Base-by-base conservation (phyloP, 2,888 invertebrate genomes). In the Tetropium fuscum region DNA sequence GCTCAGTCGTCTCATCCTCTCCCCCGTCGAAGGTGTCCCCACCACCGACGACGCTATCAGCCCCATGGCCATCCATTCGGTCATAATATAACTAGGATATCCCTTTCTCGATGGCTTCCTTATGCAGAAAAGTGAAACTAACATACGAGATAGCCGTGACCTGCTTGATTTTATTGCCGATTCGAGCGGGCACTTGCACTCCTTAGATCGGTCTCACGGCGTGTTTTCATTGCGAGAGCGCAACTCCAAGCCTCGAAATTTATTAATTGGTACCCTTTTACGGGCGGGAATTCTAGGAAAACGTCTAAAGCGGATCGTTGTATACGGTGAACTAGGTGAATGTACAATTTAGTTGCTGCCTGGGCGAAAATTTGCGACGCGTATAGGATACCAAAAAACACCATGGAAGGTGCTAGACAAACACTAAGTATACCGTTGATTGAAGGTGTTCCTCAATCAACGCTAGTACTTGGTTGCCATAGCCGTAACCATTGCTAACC, bases 31-130 rank as follows among this genome's bases (percentile, higher is more conserved):
- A 48, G 27, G 15, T 18, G 51, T 38, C 36, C 48, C 22, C 27
- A 27, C 25, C 32, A 18, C 5, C 8, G 13, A 15, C 45, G 32
- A 19, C 41, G 47, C 19, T 6, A 34, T 19, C 47, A 18, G 11
- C 34, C 38, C 36, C 25, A 38, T 40, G 38, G 51, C 40, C 40
- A 27, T n/a, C 27, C 51, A 27, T 51, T 40, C 53, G 53, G 22
- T 38, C 44, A 27, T n/a, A n/a, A n/a, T n/a, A n/a, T 27, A 71
- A 74, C 71, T 74, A 74, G 74, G 73, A 75, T 75, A 74, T 77
- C 72, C 77, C 76, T 77, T 77, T 75, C 74, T 74, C 69, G 71
- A 69, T 74, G 72, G 71, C 77, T 76, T 77, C 67, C 67, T 67
- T 63, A 61, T 66, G 66, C 64, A 66, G 64, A 66, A 66, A 66